Conservation (phyloP, 2,888 invertebrate genomes). For the Polymixis flavicincta region DNA sequence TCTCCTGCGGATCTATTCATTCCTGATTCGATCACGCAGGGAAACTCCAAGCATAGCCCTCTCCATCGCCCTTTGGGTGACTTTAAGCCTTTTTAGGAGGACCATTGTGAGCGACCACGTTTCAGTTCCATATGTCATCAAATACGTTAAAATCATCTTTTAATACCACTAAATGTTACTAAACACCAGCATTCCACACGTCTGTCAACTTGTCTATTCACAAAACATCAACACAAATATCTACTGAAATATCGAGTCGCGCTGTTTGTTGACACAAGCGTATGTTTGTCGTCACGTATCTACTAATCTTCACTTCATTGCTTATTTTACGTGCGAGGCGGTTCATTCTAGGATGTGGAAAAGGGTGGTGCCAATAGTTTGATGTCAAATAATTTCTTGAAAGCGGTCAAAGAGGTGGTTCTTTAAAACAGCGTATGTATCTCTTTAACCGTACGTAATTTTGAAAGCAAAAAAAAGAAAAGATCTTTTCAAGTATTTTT, state of each 20-base stretch:
- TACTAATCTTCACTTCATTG: conserved; percentile 17
- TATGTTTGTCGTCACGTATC: conserved; percentile 12
- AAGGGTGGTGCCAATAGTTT: background rate
- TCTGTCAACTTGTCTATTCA: conserved; percentile 16
- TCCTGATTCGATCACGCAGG: too few relatives aligned
- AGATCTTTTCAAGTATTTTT: too few relatives aligned
- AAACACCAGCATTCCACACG: background rate
- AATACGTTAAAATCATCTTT: too few relatives aligned
- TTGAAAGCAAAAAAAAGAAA: too few relatives aligned
- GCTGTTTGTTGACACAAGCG: conserved; percentile 10
- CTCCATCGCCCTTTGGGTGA: too few relatives aligned
- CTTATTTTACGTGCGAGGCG: conserved; percentile 20
- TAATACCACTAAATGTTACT: background rate
- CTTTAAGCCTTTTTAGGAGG: too few relatives aligned
- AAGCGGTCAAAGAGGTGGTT: fast-evolving
- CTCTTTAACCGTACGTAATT: too few relatives aligned
- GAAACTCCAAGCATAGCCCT: too few relatives aligned
- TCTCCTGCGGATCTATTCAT: too few relatives aligned
- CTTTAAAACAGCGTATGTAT: too few relatives aligned
- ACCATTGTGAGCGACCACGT: too few relatives aligned
- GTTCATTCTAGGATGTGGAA: background rate
- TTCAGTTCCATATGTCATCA: too few relatives aligned
- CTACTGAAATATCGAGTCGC: conserved; percentile 9
- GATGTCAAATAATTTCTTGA: background rate
- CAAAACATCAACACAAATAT: background rate